Conservation (phyloP, 1,140 invertebrate genomes). For the Epicauta chinensis region DNA sequence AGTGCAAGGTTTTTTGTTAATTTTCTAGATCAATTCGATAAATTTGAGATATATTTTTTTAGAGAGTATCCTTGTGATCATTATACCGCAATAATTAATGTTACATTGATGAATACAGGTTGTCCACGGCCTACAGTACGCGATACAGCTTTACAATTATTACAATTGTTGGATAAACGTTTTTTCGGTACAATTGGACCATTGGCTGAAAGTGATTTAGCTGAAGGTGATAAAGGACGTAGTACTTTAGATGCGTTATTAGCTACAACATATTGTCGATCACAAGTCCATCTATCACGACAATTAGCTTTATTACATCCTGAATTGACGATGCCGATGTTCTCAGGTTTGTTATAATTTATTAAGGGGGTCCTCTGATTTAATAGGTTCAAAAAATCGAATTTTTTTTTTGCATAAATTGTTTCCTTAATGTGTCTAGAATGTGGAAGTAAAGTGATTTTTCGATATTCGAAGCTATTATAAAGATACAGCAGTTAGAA, state of each 20-base stretch:
- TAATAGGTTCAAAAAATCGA: too few species aligned
- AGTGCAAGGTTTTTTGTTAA: slow-evolving; percentile 61
- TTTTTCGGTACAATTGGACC: slow-evolving; percentile 84
- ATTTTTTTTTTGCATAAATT: too few species aligned
- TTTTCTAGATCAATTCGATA: too few species aligned
- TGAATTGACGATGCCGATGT: slow-evolving; percentile 98
- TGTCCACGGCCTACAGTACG: slow-evolving; percentile 86
- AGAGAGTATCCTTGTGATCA: slow-evolving; percentile 98
- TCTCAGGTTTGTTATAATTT: slow-evolving; percentile 95
- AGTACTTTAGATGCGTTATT: slow-evolving; percentile 77
- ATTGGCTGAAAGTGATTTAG: slow-evolving; percentile 58
- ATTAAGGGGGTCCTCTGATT: too few species aligned
- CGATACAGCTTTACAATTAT: slow-evolving; percentile 86
- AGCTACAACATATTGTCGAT: slow-evolving; percentile 81
- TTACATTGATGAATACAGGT: slow-evolving; percentile 92
- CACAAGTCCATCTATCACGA: slow-evolving; percentile 84
- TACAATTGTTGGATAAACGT: slow-evolving; percentile 89
- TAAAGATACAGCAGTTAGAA: too few species aligned
- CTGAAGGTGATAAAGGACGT: slow-evolving; percentile 55
- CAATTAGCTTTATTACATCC: slow-evolving; percentile 91
- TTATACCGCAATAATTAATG: slow-evolving; percentile 95
- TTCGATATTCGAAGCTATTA: too few species aligned
- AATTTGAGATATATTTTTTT: slow-evolving; percentile 41
- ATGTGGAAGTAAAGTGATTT: too few species aligned
- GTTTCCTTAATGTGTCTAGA: too few species aligned